These are phyloP conservation scores for Phoenoteleia sp. DNA, from an alignment of 2,888 invertebrate genomes.

Conservation along the genomic window DNA sequence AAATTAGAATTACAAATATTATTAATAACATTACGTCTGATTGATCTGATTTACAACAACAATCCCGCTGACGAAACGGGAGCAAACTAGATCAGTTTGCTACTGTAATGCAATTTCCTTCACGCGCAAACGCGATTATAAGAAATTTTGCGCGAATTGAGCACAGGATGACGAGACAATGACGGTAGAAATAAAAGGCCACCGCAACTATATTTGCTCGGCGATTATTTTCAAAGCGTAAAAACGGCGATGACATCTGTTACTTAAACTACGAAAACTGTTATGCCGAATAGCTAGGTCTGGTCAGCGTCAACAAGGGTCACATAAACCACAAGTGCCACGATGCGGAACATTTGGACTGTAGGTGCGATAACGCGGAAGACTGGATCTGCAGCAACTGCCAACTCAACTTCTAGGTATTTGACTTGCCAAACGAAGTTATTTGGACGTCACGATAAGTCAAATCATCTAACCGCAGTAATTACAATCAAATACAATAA, in stretches of 20 bases:
- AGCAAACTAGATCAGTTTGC: not conserved
- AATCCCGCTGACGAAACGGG: not conserved
- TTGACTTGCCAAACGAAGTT: constrained; percentile 67
- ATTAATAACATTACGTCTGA: not conserved
- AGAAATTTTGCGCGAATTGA: constrained; percentile 7
- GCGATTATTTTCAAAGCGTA: constrained; percentile 12
- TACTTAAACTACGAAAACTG: constrained; percentile 29
- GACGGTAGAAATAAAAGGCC: not conserved
- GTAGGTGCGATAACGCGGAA: constrained; percentile 56
- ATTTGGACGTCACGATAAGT: constrained; percentile 58
- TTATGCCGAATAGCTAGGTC: constrained; percentile 44
- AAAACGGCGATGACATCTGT: constrained; percentile 49
- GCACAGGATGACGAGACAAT: not conserved
- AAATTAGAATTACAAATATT: too few relatives aligned
- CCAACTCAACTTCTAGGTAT: constrained; percentile 46
- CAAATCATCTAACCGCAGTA: constrained; percentile 52
- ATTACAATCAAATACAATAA: constrained; percentile 42
- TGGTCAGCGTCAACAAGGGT: constrained; percentile 52
- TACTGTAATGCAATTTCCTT: not conserved
- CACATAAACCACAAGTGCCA: constrained; percentile 66
- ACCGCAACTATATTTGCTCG: constrained; percentile 22
- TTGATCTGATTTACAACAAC: not conserved
- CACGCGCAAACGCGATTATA: not conserved
- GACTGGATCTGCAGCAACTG: constrained; percentile 42
- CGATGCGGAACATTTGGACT: constrained; percentile 63